Percentiles rank a stretch among this genome's conserved stretches.
phyloP scores from a whole-genome alignment of 2,888 invertebrate species.

The Troides helena region DNA sequence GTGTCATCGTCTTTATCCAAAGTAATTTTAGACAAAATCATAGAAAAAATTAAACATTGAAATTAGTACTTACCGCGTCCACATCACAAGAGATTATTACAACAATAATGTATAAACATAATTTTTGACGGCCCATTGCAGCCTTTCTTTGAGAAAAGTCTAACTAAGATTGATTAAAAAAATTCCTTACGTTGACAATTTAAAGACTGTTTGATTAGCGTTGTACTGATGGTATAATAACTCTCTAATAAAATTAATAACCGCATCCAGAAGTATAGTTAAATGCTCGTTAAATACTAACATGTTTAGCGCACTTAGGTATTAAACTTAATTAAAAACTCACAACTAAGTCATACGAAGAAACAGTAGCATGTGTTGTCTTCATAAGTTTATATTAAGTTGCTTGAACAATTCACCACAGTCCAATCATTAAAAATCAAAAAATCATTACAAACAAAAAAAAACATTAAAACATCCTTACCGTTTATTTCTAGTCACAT shows the following conservation, averaged over 20 bases:
- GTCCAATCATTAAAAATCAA: no score
- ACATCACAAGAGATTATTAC: constrained; percentile 41
- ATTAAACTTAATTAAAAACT: background rate
- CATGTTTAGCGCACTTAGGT: background rate
- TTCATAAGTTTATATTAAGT: no score
- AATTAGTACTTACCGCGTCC: constrained; percentile 57
- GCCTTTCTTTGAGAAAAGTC: constrained; percentile 19
- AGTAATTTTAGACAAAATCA: no score
- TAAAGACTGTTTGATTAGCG: constrained; percentile 41
- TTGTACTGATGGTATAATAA: constrained; percentile 24
- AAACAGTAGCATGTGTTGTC: background rate
- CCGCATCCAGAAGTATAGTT: background rate
- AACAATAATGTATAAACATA: constrained; percentile 44
- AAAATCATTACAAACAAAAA: no score
- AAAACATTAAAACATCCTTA: no score
- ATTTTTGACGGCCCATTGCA: constrained; percentile 41
- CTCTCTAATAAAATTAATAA: constrained; percentile 17
- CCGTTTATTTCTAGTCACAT: background rate
- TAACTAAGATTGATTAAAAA: constrained; percentile 30
- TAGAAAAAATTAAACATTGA: background rate
- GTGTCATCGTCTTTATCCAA: no score
- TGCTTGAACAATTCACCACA: no score
- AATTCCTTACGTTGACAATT: constrained; percentile 31
- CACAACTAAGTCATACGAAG: background rate
- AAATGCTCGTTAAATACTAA: constrained; percentile 8